These are phyloP conservation scores for Melanotaenia nigrans DNA, from an alignment of 2,797 vertebrate genomes.

Conservation along the genomic window DNA sequence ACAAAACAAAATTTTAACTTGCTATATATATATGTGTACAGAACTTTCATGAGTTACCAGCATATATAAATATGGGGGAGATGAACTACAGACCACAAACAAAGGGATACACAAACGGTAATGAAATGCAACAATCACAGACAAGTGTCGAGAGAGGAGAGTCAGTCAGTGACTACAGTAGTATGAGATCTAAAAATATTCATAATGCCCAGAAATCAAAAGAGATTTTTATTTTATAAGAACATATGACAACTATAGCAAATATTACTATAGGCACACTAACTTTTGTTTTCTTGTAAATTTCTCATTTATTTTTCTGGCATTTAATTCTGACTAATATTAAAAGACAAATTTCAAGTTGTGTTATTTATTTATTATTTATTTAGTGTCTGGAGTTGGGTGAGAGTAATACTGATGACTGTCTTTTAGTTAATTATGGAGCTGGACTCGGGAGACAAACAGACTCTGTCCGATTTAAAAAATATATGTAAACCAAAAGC, in stretches of 20 bases:
- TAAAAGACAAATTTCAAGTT: background rate
- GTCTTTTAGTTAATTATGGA: background rate
- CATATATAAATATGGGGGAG: background rate
- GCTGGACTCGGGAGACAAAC: no score
- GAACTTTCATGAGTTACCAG: background rate
- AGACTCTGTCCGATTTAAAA: no score
- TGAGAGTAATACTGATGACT: background rate
- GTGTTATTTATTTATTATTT: background rate
- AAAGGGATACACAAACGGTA: no score
- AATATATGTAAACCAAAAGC: background rate
- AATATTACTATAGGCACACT: background rate
- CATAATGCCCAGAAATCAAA: no score
- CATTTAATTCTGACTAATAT: background rate
- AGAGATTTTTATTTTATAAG: no score
- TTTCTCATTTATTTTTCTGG: background rate
- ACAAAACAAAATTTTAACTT: conserved; percentile 12
- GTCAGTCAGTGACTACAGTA: no score
- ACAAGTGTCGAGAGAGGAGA: no score
- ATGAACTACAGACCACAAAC: no score
- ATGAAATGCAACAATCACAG: no score
- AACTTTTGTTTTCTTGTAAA: background rate
- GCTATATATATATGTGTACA: background rate
- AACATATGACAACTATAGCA: background rate
- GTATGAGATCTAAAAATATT: no score
- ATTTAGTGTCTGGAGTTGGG: background rate